Conservation (phyloP, 2,888 invertebrate species). For the Apamea anceps region DNA sequence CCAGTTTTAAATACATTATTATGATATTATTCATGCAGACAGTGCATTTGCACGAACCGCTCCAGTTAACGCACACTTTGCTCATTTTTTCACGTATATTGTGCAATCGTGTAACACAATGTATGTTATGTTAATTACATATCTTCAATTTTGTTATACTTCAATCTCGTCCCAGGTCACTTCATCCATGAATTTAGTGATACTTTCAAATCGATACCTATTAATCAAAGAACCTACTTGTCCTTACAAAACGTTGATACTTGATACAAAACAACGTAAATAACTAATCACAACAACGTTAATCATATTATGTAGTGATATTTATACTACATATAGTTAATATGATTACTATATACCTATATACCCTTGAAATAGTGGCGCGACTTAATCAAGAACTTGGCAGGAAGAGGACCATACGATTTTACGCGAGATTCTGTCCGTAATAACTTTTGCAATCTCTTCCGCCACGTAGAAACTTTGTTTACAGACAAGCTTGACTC, state of each 20-base stretch:
- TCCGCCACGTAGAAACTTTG: constrained; percentile 67
- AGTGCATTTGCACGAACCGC: constrained; percentile 65
- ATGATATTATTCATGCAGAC: constrained; percentile 65
- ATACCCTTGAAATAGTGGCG: constrained; percentile 58
- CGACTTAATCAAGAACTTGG: constrained; percentile 76
- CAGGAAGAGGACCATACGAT: constrained; percentile 63
- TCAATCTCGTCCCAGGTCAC: constrained; percentile 20
- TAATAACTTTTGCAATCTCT: constrained; percentile 77
- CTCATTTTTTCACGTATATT: constrained; percentile 62
- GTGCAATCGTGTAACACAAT: constrained; percentile 57
- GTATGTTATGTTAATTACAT: constrained; percentile 38
- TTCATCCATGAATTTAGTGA: constrained; percentile 5
- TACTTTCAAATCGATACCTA: background rate
- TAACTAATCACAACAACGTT: background rate
- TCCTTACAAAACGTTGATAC: background rate
- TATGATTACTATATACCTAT: no score
- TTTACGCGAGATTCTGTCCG: constrained; percentile 64
- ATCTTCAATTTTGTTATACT: constrained; percentile 39
- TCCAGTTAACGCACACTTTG: constrained; percentile 68
- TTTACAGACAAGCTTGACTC: constrained; percentile 64
- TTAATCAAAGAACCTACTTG: background rate
- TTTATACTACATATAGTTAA: background rate
- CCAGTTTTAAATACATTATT: constrained; percentile 48
- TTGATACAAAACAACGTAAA: background rate
- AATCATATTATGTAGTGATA: background rate